A percentile compares a stretch with the other conserved stretches of the same genome.
These are phyloP conservation scores for Pavo muticus DNA, from an alignment of 2,113 vertebrate genomes.

Conservation along the genomic window DNA sequence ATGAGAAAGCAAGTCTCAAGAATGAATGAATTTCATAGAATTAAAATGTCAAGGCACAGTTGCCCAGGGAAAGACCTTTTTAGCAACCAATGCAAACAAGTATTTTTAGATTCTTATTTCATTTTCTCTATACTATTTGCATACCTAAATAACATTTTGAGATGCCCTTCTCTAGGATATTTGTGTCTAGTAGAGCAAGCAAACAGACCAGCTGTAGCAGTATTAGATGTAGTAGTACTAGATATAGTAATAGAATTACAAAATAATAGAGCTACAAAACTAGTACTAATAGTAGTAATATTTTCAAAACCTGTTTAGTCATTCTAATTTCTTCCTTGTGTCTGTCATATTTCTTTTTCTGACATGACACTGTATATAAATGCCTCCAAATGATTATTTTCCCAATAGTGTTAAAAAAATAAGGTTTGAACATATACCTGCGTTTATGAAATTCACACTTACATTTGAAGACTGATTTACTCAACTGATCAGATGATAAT, in stretches of 20 bases:
- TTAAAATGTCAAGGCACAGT: background rate
- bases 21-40: background rate
- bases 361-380: background rate
- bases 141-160: background rate
- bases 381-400: background rate
- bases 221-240: background rate
- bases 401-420: background rate
- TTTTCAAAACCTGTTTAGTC: background rate
- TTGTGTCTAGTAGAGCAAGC: background rate
- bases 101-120: background rate
- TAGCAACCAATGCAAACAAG: background rate
- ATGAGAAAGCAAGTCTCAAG: background rate
- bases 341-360: background rate
- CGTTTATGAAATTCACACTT: background rate
- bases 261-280: conserved; percentile 2
- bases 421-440: background rate
- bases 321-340: background rate
- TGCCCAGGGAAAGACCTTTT: background rate
- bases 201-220: background rate
- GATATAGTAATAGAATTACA: background rate
- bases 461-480: background rate
- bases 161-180: background rate
- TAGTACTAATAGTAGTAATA: background rate
- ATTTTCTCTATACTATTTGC: background rate
- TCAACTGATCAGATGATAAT: background rate